Conservation (phyloP, 2,113 vertebrate genomes). For the Heptranchias perlo region DNA sequence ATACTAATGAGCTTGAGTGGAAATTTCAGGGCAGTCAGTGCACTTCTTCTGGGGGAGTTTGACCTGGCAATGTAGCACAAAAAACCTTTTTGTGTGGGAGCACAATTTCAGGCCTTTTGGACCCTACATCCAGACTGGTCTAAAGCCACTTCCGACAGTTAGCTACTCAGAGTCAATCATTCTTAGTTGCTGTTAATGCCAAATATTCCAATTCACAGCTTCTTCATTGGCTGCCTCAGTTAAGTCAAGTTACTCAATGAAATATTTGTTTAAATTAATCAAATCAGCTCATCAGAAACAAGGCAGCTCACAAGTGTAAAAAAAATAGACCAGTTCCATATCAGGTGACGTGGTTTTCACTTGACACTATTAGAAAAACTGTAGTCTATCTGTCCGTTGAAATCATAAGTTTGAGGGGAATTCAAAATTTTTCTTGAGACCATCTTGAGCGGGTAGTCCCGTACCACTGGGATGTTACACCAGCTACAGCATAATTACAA, state of each 20-base stretch:
- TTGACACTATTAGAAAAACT: neutral
- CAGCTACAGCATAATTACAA: neutral
- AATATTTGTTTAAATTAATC: constrained; percentile 19
- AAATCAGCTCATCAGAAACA: neutral
- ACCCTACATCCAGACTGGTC: neutral
- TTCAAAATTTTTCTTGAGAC: neutral
- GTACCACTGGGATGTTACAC: neutral
- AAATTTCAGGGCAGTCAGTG: neutral
- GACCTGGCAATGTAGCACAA: neutral
- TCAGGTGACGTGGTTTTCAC: neutral
- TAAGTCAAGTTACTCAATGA: neutral
- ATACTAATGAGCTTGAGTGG: neutral
- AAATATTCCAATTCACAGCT: neutral
- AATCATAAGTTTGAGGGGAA: neutral
- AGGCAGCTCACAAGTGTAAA: neutral
- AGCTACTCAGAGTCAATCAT: neutral
- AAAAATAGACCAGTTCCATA: neutral
- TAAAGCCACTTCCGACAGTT: neutral
- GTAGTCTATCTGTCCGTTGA: neutral
- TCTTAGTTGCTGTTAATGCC: neutral
- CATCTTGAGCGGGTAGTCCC: neutral
- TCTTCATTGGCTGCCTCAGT: neutral
- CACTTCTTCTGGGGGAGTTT: neutral
- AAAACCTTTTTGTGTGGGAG: neutral
- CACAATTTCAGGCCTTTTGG: neutral